Evolutionary conservation across 2,888 invertebrate genomes (phyloP).

Genomic region (Drosophila macrothrix): DNA sequence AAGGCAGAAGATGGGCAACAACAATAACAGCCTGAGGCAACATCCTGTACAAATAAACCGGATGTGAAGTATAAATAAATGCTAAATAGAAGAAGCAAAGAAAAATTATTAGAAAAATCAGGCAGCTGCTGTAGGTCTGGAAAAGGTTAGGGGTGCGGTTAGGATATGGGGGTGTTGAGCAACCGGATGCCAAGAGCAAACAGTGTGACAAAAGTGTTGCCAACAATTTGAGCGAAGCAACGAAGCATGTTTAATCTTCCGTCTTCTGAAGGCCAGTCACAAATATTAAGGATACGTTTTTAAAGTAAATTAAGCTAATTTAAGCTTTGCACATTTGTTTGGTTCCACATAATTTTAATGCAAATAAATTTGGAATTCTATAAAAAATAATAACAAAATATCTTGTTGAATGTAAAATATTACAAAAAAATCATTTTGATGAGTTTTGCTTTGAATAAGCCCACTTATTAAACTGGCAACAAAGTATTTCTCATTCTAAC

Average conservation of each 20-base stretch:
- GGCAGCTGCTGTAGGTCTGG: slow-evolving; percentile 3
- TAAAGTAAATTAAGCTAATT: neutral
- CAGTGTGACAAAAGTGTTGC: slow-evolving; percentile 48
- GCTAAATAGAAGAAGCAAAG: slow-evolving; percentile 62
- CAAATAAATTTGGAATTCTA: neutral
- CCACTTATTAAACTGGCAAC: neutral
- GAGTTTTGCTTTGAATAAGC: neutral
- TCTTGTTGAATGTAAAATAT: neutral
- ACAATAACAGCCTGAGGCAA: slow-evolving; percentile 43
- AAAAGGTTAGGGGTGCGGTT: neutral
- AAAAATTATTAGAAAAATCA: slow-evolving; percentile 44
- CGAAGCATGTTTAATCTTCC: slow-evolving; percentile 44
- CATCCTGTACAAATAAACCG: slow-evolving; percentile 71
- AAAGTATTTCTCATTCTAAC: neutral
- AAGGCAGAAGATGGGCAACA: slow-evolving; percentile 28
- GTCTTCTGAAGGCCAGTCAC: slow-evolving; percentile 19
- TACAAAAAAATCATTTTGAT: neutral
- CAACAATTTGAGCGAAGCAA: slow-evolving; percentile 26
- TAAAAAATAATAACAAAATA: neutral
- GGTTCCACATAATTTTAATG: neutral
- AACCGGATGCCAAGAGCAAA: slow-evolving; percentile 46
- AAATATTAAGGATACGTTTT: neutral
- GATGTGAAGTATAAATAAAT: slow-evolving; percentile 67
- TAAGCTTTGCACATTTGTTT: neutral
- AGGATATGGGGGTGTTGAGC: neutral